Evolutionary conservation across 2,888 invertebrate species (phyloP), one percentile per base, ranked within the genome.

Genomic region (Apamea monoglypha): DNA sequence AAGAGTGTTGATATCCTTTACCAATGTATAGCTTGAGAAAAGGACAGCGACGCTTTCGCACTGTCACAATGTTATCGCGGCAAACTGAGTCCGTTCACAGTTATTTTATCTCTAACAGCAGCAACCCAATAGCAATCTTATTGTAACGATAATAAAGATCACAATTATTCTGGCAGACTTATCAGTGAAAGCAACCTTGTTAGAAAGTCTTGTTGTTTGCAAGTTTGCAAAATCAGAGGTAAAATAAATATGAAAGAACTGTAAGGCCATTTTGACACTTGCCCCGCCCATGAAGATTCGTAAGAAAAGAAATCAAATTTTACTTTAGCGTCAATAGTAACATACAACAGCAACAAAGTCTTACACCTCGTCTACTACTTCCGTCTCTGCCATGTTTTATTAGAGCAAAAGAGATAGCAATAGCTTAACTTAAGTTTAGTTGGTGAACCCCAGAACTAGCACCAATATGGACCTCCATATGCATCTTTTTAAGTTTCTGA

Each of bases 401-500:
- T 18, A n/a, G 16, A 56, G 50, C 29, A 21, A 69, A 29, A 18
- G 53, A 77, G 6, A 44, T 77, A 64, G 36, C 36, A 76, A 76
- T 76, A 74, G 8, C n/a, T 29, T 29, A 44, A 44, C 10, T n/a
- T 29, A 10, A 25, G 25, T 61, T 61, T 76, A 50, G 25, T 64
- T 64, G 14, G 5, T 50, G 29, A n/a, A 76, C 50, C 44, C 25
- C 47, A 59, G 25, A 29, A 47, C n/a, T 36, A n/a, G 3, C 44
- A 7, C 40, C 25, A 18, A n/a, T 29, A 21, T 29, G 29, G 29
- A 56, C 1, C 21, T 29, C 63, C n/a, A 47, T 47, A n/a, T 36
- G n/a, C 21, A n/a, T n/a, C 5, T 40, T 36, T n/a, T n/a, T 14
- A 25, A 29, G 21, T 36, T 64, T 56, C 21, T 44, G 32, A 12